phyloP scores from a whole-genome alignment of 64 coral and sea anemone species.

The Stylophora pistillata region DNA sequence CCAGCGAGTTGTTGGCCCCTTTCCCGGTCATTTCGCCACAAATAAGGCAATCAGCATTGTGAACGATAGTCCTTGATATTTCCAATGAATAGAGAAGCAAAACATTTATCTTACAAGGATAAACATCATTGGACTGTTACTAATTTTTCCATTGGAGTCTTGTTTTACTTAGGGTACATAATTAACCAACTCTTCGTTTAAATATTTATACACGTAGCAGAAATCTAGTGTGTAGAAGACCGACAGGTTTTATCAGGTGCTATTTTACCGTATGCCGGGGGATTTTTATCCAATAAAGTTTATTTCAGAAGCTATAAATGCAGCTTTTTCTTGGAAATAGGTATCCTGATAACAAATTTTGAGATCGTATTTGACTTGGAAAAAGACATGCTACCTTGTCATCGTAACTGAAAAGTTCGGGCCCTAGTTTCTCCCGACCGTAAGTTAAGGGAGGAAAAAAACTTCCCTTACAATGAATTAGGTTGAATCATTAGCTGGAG shows the following conservation, averaged over 20 bases:
- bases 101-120: background rate
- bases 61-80: background rate
- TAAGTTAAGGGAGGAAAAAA: too few relatives aligned
- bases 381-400: too few relatives aligned
- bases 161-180: constrained; percentile 11
- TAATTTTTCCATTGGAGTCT: background rate
- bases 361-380: too few relatives aligned
- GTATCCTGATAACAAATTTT: too few relatives aligned
- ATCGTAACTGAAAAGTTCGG: too few relatives aligned
- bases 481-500: too few relatives aligned
- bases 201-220: background rate
- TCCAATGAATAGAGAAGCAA: background rate
- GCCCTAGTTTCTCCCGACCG: too few relatives aligned
- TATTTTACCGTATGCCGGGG: background rate
- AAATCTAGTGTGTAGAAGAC: background rate
- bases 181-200: background rate
- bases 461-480: too few relatives aligned
- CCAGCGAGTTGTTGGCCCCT: background rate
- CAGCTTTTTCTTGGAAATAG: background rate
- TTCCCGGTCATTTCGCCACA: background rate
- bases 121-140: background rate
- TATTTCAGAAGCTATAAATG: background rate
- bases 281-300: background rate
- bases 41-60: background rate
- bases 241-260: constrained; percentile 2